Evolutionary conservation across 2,797 vertebrate genomes (phyloP).

Genomic region (Xerus rutilus): DNA sequence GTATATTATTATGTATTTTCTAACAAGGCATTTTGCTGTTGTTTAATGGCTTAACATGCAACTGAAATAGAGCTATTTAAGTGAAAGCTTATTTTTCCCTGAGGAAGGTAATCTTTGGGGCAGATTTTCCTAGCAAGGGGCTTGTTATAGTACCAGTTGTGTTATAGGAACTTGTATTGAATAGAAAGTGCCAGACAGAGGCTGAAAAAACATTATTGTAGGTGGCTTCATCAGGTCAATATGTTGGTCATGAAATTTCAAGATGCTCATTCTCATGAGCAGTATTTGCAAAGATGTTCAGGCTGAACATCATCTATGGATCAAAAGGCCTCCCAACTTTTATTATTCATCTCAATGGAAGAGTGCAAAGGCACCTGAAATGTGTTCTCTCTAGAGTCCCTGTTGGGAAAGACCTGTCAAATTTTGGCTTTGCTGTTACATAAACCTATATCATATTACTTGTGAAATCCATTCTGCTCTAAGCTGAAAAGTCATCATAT

Average conservation of each 20-base stretch:
- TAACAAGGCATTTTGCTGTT: background rate
- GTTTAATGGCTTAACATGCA: background rate
- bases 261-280: background rate
- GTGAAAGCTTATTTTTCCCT: background rate
- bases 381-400: background rate
- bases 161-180: background rate
- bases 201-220: background rate
- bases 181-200: background rate
- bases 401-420: background rate
- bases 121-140: background rate
- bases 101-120: background rate
- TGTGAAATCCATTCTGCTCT: background rate
- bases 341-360: background rate
- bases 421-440: background rate
- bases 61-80: constrained; percentile 22
- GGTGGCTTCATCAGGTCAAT: background rate
- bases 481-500: background rate
- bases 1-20: background rate
- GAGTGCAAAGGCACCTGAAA: background rate
- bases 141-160: background rate
- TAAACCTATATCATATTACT: background rate
- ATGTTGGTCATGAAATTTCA: background rate
- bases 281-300: constrained; percentile 30
- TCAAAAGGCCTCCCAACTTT: background rate
- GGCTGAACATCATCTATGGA: background rate